Evolutionary conservation across 2,113 vertebrate genomes (phyloP).

Genomic region (Pteropus alecto): DNA sequence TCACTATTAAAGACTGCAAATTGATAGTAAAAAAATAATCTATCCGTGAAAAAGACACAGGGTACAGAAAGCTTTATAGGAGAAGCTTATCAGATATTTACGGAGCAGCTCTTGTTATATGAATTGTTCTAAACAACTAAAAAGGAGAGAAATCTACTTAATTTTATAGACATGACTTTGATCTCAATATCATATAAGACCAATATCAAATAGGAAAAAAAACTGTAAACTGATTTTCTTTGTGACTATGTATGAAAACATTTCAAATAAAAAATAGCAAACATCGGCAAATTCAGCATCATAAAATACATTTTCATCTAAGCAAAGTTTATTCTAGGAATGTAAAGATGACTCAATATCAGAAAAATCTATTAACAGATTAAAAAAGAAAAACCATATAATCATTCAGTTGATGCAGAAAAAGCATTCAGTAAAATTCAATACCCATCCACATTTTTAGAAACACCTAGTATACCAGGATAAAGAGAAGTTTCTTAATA

Average conservation of each 20-base stretch:
- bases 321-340: not conserved
- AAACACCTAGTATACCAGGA: not conserved
- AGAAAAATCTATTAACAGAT: conserved; percentile 12
- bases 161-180: not conserved
- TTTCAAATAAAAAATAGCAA: conserved; percentile 25
- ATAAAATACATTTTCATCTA: conserved; percentile 21
- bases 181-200: not conserved
- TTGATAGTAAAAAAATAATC: not conserved
- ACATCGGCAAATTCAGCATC: conserved; percentile 1
- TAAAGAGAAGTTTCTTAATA: not conserved
- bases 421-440: conserved; percentile 22
- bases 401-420: not conserved
- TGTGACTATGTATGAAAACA: not conserved
- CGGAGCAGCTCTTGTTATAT: not conserved
- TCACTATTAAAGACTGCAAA: not conserved
- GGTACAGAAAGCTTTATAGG: not conserved
- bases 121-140: not conserved
- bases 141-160: not conserved
- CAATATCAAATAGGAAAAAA: not conserved
- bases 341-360: conserved; percentile 2
- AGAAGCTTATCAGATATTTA: not conserved
- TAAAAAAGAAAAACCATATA: not conserved
- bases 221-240: not conserved
- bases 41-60: not conserved
- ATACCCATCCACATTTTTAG: not conserved